phyloP scores from a whole-genome alignment of 2,113 vertebrate species.

The Chaetorhynchus papuensis region DNA sequence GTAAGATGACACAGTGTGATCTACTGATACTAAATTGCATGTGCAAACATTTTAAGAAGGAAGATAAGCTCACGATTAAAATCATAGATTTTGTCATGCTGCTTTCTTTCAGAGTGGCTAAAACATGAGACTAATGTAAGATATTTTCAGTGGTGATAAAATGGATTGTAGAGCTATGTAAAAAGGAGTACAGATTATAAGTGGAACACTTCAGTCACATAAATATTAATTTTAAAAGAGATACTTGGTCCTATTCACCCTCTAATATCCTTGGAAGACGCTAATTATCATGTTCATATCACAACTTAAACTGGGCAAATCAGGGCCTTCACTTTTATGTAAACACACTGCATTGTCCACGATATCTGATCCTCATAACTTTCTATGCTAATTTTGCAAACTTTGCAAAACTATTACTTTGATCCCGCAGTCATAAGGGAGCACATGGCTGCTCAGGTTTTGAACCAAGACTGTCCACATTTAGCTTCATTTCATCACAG shows the following conservation, averaged over 20 bases:
- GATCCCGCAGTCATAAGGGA: neutral
- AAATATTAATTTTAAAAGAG: neutral
- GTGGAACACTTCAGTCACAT: neutral
- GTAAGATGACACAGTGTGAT: neutral
- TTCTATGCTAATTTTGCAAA: neutral
- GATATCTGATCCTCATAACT: neutral
- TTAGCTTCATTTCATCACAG: neutral
- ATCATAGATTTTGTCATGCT: neutral
- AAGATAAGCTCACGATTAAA: neutral
- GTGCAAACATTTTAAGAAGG: neutral
- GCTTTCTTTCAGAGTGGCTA: neutral
- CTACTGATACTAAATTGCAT: neutral
- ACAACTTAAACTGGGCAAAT: neutral
- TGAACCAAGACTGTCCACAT: neutral
- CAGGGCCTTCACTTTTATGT: neutral
- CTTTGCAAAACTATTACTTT: neutral
- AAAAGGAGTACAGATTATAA: neutral
- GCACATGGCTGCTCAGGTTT: neutral
- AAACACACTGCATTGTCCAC: neutral
- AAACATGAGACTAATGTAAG: neutral
- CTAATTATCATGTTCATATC: neutral
- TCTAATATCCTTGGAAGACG: neutral
- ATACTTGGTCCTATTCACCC: neutral
- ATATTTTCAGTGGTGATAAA: neutral
- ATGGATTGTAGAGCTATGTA: neutral